Conservation (phyloP, 2,888 invertebrate species). For the Andricus curvator region DNA sequence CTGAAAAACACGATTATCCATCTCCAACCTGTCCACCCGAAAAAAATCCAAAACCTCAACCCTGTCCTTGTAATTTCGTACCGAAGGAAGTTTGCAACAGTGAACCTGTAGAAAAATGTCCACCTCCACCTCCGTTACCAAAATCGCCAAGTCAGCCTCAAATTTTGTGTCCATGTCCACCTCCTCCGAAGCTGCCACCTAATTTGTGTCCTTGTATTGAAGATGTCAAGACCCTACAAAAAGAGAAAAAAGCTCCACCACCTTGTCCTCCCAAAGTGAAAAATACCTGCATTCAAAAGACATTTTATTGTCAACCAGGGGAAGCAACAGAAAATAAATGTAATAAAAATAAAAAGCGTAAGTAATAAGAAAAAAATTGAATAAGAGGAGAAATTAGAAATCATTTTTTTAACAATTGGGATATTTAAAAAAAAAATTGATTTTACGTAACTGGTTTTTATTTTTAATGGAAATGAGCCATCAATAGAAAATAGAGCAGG, state of each 20-base stretch:
- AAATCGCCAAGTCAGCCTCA: constrained; percentile 66
- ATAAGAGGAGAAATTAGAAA: neutral
- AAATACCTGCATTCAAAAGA: constrained; percentile 46
- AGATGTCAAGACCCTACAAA: constrained; percentile 24
- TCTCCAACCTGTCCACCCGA: neutral
- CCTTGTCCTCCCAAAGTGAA: constrained; percentile 58
- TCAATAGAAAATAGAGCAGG: no score
- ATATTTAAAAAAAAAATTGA: no score
- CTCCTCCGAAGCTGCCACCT: constrained; percentile 69
- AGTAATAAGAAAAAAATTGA: neutral
- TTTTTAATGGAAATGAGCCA: no score
- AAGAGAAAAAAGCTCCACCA: constrained; percentile 6
- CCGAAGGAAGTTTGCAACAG: neutral
- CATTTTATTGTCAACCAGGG: neutral
- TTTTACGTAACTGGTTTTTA: no score
- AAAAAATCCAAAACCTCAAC: neutral
- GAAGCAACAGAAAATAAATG: neutral
- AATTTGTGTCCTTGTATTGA: constrained; percentile 67
- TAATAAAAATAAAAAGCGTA: neutral
- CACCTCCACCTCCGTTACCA: constrained; percentile 56
- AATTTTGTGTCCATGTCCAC: constrained; percentile 65
- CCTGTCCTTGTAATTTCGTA: neutral
- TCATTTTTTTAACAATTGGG: neutral
- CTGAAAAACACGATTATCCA: constrained; percentile 27
- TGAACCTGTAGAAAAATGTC: constrained; percentile 40